A percentile compares a stretch with the other conserved stretches of the same genome.
phyloP scores from a whole-genome alignment of 2,113 vertebrate species.

The Macheiramphus alcinus region DNA sequence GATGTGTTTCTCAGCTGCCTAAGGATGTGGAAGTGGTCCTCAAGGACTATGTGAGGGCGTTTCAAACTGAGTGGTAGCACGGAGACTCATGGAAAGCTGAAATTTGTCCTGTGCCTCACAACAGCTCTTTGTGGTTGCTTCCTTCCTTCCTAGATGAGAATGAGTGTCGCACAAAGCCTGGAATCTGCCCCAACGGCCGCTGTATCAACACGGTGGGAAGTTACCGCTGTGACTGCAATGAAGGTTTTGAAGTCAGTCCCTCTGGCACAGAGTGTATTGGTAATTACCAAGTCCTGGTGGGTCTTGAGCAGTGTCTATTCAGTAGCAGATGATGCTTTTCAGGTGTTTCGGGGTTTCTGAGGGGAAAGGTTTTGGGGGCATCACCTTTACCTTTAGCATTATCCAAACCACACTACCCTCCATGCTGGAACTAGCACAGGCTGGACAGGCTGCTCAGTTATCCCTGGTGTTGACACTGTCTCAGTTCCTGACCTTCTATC shows the following conservation, averaged over 20 bases:
- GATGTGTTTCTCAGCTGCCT: background rate
- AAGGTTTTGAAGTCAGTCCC: conserved; percentile 85
- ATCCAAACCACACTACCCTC: background rate
- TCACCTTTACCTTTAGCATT: background rate
- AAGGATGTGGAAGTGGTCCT: fast-evolving
- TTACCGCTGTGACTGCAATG: conserved; percentile 88
- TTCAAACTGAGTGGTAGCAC: background rate
- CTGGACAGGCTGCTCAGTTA: background rate
- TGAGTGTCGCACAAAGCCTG: conserved; percentile 84
- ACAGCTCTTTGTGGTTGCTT: background rate
- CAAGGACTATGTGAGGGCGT: fast-evolving
- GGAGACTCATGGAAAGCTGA: background rate
- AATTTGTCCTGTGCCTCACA: background rate
- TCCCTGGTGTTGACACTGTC: background rate
- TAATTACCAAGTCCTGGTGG: conserved; percentile 37
- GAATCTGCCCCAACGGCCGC: conserved; percentile 88
- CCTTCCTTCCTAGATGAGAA: conserved; percentile 81
- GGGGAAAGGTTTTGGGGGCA: background rate
- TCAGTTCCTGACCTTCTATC: background rate
- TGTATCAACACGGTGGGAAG: conserved; percentile 89
- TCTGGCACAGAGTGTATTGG: conserved; percentile 88
- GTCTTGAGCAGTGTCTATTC: background rate
- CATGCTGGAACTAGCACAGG: fast-evolving
- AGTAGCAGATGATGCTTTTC: background rate
- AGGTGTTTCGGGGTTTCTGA: background rate